A percentile compares a stretch with the other conserved stretches of the same genome.
Conservation (phyloP, 2,797 vertebrate species). For the Poeciliopsis gracilis region DNA sequence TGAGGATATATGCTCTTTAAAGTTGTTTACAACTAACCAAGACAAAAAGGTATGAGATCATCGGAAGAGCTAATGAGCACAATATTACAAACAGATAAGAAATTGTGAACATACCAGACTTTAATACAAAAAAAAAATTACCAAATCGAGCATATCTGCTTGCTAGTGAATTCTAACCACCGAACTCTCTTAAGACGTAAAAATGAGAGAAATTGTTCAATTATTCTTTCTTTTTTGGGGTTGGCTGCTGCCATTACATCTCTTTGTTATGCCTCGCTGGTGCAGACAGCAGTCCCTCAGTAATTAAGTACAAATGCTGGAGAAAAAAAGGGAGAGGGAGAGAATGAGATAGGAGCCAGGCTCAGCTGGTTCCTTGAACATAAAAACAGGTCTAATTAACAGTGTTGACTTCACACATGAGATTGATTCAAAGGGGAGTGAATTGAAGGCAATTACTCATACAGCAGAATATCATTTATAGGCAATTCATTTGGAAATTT, state of each 20-base stretch:
- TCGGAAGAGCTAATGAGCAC: constrained; percentile 5
- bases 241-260: constrained; percentile 77
- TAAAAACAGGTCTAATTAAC: constrained; percentile 84
- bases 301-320: constrained; percentile 81
- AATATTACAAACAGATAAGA: constrained; percentile 21
- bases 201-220: constrained; percentile 66
- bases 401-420: constrained; percentile 81
- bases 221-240: constrained; percentile 50
- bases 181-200: constrained; percentile 53
- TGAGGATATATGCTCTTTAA: neutral
- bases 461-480: constrained; percentile 77
- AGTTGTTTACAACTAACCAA: neutral
- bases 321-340: constrained; percentile 63
- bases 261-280: constrained; percentile 78
- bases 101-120: constrained; percentile 24
- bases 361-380: constrained; percentile 81
- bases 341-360: constrained; percentile 65
- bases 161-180: constrained; percentile 44
- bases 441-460: constrained; percentile 80
- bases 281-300: constrained; percentile 79
- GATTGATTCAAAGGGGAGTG: constrained; percentile 81
- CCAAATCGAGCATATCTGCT: constrained; percentile 27
- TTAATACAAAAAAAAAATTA: constrained; percentile 25
- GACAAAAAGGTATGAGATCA: constrained; percentile 6
- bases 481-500: constrained; percentile 70